These are phyloP conservation scores for Globodera ellingtonae DNA, from an alignment of 1,140 invertebrate genomes.

Conservation along the genomic window DNA sequence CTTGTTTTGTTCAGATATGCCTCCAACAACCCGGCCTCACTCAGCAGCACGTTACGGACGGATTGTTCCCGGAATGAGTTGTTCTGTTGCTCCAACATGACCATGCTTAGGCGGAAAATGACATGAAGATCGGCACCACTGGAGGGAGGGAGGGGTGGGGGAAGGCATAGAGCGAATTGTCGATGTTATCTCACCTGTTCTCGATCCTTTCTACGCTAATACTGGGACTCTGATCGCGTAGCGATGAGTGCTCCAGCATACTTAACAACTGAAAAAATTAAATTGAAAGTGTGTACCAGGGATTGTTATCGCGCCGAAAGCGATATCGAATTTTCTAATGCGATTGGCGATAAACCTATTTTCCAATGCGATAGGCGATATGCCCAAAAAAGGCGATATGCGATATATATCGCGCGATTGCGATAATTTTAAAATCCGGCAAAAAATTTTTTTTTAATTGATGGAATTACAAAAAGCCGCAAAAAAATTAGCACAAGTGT, in stretches of 20 bases:
- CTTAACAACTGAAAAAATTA: constrained; percentile 11
- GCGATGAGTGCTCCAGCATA: constrained; percentile 14
- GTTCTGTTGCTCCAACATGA: constrained; percentile 25
- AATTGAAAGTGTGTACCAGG: too few relatives aligned
- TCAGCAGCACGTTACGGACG: constrained; percentile 17
- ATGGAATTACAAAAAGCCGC: too few relatives aligned
- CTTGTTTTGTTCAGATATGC: constrained; percentile 21
- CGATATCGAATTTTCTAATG: too few relatives aligned
- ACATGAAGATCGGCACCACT: constrained; percentile 16
- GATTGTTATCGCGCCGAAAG: too few relatives aligned
- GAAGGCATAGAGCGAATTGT: not conserved
- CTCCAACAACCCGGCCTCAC: constrained; percentile 22
- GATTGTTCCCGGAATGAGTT: constrained; percentile 10
- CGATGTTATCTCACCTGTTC: constrained; percentile 3
- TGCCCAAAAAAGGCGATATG: too few relatives aligned
- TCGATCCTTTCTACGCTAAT: constrained; percentile 13
- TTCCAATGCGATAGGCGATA: too few relatives aligned
- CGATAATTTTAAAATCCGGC: too few relatives aligned
- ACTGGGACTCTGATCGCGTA: constrained; percentile 23
- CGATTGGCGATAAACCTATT: too few relatives aligned
- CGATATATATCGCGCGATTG: too few relatives aligned
- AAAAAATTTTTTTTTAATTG: too few relatives aligned
- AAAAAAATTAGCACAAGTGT: too few relatives aligned
- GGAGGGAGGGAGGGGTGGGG: not conserved
- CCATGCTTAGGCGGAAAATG: constrained; percentile 15